Conservation (phyloP, 2,888 invertebrate species). For the Drosophila trichaetosa region DNA sequence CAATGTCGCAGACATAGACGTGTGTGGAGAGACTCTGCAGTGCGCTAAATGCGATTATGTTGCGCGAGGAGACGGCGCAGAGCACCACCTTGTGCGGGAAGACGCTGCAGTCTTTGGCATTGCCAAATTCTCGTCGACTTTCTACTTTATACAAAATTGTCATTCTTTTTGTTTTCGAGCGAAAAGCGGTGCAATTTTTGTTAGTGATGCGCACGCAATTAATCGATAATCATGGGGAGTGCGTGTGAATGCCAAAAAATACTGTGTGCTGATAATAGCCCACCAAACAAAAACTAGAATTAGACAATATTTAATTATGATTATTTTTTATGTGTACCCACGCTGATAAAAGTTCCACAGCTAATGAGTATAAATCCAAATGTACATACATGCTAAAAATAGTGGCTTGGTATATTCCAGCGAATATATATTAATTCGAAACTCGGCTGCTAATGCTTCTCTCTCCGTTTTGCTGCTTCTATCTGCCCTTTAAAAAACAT, state of each 20-base stretch:
- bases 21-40: conserved; percentile 77
- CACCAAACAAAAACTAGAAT: neutral
- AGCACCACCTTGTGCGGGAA: conserved; percentile 83
- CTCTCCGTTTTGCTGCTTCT: neutral
- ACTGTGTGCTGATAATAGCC: neutral
- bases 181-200: conserved; percentile 21
- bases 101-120: conserved; percentile 64
- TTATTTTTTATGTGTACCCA: neutral
- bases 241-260: conserved; percentile 15
- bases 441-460: neutral
- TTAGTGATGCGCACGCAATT: conserved; percentile 26
- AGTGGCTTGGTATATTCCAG: neutral
- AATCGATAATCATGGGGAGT: neutral
- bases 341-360: too few species aligned
- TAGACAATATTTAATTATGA: neutral
- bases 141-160: conserved; percentile 82
- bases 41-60: conserved; percentile 93
- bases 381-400: neutral
- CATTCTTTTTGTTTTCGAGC: conserved; percentile 58
- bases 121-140: conserved; percentile 65
- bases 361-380: too few species aligned
- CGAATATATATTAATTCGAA: neutral
- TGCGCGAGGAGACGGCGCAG: conserved; percentile 91
- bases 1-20: conserved; percentile 72
- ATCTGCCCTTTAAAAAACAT: too few species aligned